These are phyloP conservation scores for Cataglyphis altisquamis DNA, from an alignment of 2,888 invertebrate species.

Conservation along the genomic window DNA sequence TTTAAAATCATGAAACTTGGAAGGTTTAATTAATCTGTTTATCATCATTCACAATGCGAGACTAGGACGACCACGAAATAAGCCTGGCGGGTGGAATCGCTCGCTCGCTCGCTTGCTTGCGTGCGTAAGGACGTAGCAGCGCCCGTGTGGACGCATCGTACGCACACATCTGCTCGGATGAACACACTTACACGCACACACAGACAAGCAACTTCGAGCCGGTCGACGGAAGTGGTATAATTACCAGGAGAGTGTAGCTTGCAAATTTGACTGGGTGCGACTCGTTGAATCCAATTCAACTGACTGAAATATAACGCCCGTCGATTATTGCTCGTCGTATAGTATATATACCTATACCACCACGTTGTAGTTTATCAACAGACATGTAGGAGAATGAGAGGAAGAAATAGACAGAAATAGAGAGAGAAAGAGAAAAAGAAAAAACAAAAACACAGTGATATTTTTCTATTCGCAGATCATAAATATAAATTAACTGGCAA, in stretches of 20 bases:
- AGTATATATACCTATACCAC: background rate
- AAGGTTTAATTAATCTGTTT: conserved; percentile 76
- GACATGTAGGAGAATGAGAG: background rate
- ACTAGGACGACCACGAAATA: conserved; percentile 68
- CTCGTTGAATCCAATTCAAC: conserved; percentile 76
- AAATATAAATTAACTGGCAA: conserved; percentile 13
- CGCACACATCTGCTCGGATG: background rate
- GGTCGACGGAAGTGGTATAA: conserved; percentile 73
- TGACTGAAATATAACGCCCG: conserved; percentile 73
- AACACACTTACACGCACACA: conserved; percentile 14
- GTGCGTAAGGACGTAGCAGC: background rate
- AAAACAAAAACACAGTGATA: background rate
- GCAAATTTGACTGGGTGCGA: conserved; percentile 72
- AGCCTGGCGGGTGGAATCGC: conserved; percentile 62
- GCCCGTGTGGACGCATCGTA: conserved; percentile 14
- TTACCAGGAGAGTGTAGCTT: conserved; percentile 66
- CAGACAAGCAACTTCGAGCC: conserved; percentile 59
- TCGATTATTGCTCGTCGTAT: conserved; percentile 69
- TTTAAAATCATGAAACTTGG: conserved; percentile 57
- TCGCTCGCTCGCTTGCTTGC: conserved; percentile 19
- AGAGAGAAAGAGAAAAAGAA: background rate
- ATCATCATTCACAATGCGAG: conserved; percentile 64
- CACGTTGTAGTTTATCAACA: conserved; percentile 19
- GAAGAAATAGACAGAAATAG: background rate
- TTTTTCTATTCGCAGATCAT: background rate